These are phyloP conservation scores for Colletes gigas DNA, from an alignment of 1,140 invertebrate genomes.

Conservation along the genomic window DNA sequence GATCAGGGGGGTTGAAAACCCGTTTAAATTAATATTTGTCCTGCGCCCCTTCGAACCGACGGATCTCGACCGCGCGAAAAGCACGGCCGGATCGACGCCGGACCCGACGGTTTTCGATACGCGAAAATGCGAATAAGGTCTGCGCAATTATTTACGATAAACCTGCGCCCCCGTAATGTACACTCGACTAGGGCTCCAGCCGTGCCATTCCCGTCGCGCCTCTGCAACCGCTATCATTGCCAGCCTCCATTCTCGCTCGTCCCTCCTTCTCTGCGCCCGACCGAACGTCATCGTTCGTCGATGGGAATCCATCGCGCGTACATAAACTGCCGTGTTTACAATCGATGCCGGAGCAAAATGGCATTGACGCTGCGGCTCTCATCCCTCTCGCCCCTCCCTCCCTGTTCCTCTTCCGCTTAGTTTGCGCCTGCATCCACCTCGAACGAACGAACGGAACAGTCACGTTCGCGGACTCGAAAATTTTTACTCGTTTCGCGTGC, in stretches of 20 bases:
- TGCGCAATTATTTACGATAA: constrained; percentile 77
- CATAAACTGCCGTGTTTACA: constrained; percentile 66
- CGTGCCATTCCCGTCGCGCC: neutral
- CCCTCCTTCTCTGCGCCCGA: neutral
- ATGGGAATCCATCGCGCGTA: constrained; percentile 56
- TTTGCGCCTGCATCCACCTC: constrained; percentile 47
- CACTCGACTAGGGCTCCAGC: constrained; percentile 6
- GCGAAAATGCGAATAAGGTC: constrained; percentile 73
- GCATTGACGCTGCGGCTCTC: constrained; percentile 11
- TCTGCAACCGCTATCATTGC: neutral
- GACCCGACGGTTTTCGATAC: constrained; percentile 56
- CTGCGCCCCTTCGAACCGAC: constrained; percentile 41
- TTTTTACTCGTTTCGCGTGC: constrained; percentile 9
- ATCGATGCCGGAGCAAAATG: constrained; percentile 50
- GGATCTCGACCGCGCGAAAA: constrained; percentile 27
- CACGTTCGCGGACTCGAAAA: constrained; percentile 24
- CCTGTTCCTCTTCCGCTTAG: neutral
- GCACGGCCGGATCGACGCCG: neutral
- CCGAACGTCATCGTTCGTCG: constrained; percentile 50
- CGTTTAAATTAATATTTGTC: constrained; percentile 79
- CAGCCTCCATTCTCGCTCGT: neutral
- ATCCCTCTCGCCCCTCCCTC: neutral
- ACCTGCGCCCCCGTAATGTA: constrained; percentile 53
- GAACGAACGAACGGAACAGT: constrained; percentile 25
- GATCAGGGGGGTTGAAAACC: constrained; percentile 46